Evolutionary conservation across 1,140 invertebrate genomes (phyloP).

Genomic region (Drosophila ercepeae): DNA sequence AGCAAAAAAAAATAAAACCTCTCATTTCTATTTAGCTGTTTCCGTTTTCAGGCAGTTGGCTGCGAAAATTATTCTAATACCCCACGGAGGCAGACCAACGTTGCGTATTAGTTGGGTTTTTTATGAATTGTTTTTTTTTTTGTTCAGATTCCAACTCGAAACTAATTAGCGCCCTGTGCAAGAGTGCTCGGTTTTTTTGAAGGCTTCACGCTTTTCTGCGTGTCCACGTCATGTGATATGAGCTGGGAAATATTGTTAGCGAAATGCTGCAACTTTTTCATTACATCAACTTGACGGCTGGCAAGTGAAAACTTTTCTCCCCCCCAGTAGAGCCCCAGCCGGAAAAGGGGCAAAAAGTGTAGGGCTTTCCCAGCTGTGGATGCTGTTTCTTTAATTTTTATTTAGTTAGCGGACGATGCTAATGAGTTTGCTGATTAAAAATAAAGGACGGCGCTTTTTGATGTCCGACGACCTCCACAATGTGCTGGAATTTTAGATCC

Average conservation of each 20-base stretch:
- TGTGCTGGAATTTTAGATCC: neutral
- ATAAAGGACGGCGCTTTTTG: constrained; percentile 18
- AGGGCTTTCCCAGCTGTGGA: constrained; percentile 20
- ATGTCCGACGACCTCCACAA: constrained; percentile 18
- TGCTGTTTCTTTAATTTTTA: constrained; percentile 56
- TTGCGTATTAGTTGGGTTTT: constrained; percentile 51
- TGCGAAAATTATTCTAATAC: constrained; percentile 55
- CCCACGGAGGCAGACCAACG: constrained; percentile 32
- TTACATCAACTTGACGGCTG: constrained; percentile 74
- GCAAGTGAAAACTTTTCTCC: constrained; percentile 52
- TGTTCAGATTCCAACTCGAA: constrained; percentile 41
- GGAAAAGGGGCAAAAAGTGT: neutral
- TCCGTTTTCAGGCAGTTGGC: constrained; percentile 21
- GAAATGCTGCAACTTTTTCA: constrained; percentile 70
- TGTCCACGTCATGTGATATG: constrained; percentile 66
- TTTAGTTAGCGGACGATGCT: constrained; percentile 51
- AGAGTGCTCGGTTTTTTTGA: constrained; percentile 35
- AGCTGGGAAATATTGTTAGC: constrained; percentile 65
- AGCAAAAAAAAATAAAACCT: constrained; percentile 20
- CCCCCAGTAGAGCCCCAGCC: constrained; percentile 17
- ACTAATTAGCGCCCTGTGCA: constrained; percentile 64
- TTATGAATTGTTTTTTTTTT: neutral
- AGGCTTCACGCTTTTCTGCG: constrained; percentile 13
- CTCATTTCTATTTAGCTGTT: constrained; percentile 14
- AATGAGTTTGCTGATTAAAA: constrained; percentile 73